A percentile compares a stretch with the other conserved stretches of the same genome.
phyloP scores from a whole-genome alignment of 2,113 vertebrate genomes.

The Suricata suricatta region DNA sequence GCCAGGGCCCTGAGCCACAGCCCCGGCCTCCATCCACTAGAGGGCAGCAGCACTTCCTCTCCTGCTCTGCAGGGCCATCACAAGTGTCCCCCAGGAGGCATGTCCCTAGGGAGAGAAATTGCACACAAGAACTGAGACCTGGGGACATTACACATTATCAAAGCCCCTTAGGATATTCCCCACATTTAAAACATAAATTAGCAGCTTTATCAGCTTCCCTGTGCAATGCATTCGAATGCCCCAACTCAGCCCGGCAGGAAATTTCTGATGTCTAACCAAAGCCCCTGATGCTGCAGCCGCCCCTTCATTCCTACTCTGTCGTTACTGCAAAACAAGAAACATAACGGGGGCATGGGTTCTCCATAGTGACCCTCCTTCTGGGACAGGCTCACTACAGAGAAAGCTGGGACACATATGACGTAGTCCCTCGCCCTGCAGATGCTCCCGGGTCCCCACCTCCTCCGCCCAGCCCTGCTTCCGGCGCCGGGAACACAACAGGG shows the following conservation, averaged over 20 bases:
- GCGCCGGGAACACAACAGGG: not conserved
- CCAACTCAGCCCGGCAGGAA: not conserved
- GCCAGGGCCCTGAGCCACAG: accelerated
- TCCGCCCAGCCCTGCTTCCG: not conserved
- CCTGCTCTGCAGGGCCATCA: not conserved
- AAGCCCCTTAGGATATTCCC: no score
- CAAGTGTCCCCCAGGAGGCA: not conserved
- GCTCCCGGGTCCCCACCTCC: not conserved
- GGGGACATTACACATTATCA: not conserved
- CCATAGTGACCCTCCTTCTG: not conserved
- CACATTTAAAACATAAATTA: not conserved
- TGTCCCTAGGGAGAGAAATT: not conserved
- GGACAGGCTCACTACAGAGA: not conserved
- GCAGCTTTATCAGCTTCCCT: not conserved
- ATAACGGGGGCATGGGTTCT: accelerated
- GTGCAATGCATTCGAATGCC: not conserved
- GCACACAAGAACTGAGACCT: not conserved
- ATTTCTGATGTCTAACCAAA: not conserved
- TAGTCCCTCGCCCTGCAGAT: not conserved
- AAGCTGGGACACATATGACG: not conserved
- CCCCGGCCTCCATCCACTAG: not conserved
- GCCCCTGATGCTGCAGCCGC: not conserved
- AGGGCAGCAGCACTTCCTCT: not conserved
- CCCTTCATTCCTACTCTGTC: not conserved
- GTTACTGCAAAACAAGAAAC: not conserved